phyloP scores from a whole-genome alignment of 2,888 invertebrate species.

The Seira sanloemensis region DNA sequence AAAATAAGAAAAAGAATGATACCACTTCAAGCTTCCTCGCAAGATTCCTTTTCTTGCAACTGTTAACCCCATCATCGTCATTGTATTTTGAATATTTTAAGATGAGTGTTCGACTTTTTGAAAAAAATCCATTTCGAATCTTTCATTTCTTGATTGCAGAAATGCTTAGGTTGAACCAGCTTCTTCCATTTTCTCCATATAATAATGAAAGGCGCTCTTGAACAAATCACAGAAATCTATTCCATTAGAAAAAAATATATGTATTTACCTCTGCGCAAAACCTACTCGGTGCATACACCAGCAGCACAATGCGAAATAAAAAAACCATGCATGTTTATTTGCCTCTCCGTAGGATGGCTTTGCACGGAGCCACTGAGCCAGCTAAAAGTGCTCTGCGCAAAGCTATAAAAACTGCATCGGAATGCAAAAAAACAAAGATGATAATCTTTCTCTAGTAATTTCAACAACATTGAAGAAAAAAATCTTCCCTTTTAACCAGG shows the following conservation, averaged over 20 bases:
- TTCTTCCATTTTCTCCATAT: neutral
- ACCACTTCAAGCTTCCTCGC: neutral
- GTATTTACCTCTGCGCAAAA: too few species aligned
- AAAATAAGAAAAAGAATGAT: neutral
- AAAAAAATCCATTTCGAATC: neutral
- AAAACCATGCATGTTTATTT: neutral
- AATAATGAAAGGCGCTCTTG: neutral
- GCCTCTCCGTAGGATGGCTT: neutral
- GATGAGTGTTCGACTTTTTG: neutral
- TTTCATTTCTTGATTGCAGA: neutral
- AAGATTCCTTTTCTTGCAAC: constrained; percentile 16
- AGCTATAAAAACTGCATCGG: constrained; percentile 7
- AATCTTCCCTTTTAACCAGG: constrained; percentile 1
- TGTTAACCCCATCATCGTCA: neutral
- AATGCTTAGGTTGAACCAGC: neutral
- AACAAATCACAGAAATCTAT: neutral
- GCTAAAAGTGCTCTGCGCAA: neutral
- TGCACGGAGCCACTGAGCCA: neutral
- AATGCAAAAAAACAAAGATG: constrained; percentile 17
- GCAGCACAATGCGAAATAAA: neutral
- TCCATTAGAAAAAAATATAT: constrained; percentile 18
- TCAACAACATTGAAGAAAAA: constrained; percentile 8
- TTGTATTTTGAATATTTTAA: neutral
- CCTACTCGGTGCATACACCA: neutral
- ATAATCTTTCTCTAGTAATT: constrained; percentile 13